These are phyloP conservation scores for Maniola hyperantus DNA, from an alignment of 2,888 invertebrate genomes.

Conservation along the genomic window DNA sequence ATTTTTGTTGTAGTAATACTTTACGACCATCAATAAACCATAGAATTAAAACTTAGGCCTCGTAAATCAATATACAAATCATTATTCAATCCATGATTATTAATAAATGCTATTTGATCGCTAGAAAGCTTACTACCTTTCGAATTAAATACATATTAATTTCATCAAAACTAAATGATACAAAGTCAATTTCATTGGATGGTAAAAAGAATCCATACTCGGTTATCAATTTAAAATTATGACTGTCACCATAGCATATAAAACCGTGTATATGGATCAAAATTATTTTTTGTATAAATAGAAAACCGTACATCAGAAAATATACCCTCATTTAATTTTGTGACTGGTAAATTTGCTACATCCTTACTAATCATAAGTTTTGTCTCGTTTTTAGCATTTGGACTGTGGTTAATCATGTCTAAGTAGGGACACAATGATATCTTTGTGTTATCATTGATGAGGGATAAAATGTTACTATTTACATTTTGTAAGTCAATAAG, in stretches of 20 bases:
- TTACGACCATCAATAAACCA: constrained; percentile 73
- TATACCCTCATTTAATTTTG: constrained; percentile 56
- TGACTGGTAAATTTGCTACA: constrained; percentile 57
- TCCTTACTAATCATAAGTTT: constrained; percentile 63
- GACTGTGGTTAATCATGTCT: constrained; percentile 94
- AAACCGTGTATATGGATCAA: constrained; percentile 87
- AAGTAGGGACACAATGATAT: constrained; percentile 93
- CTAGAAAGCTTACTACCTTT: constrained; percentile 69
- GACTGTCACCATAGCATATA: constrained; percentile 93
- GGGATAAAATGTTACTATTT: constrained; percentile 59
- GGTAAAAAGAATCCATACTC: constrained; percentile 94
- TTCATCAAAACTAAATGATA: constrained; percentile 83
- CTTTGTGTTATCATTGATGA: constrained; percentile 83
- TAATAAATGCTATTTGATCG: constrained; percentile 85
- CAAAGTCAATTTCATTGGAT: constrained; percentile 86
- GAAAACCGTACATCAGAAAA: constrained; percentile 72
- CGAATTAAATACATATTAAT: constrained; percentile 69
- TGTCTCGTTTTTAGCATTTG: constrained; percentile 81
- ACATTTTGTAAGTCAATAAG: constrained; percentile 70
- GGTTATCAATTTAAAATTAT: constrained; percentile 89
- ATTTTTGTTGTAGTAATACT: constrained; percentile 67
- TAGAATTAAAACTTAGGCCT: constrained; percentile 87
- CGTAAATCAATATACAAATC: constrained; percentile 84
- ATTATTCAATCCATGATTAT: constrained; percentile 82
- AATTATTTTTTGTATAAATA: constrained; percentile 76